Base-by-base conservation (phyloP, 2,888 invertebrate genomes). In the Macroteleia sp. region DNA sequence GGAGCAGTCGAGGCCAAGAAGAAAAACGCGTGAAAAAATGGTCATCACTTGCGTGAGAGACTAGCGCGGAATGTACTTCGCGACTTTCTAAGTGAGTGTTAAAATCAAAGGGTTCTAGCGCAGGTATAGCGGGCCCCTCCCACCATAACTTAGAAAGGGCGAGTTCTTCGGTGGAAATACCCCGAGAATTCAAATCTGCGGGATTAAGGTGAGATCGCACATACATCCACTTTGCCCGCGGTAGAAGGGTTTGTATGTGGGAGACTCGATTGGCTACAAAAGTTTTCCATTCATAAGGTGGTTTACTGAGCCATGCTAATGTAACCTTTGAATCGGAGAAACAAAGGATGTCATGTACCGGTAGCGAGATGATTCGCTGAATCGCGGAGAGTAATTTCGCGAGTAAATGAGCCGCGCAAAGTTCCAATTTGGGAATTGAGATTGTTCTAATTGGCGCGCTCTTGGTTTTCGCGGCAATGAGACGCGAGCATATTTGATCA, bases 151-250 rank as follows among this genome's bases (percentile, higher is more conserved):
- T n/a, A 12, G 14, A 25, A 2, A 34, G 2, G 8, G 1, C 1
- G 1, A 52, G 12, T 1, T 32, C 34, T 10, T 9, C 1, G n/a
- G 20, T 1, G 2, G 10, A n/a, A 1, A 52, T 32, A 3, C 34
- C 52, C 3, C 52, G 34, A 9, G 52, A 52, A 19, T 34, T 34
- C 2, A 52, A 12, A 20, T 34, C 52, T 1, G 32, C 50, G n/a
- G 50, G 50, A 32, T 32, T 50, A 1, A 30, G n/a, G 8, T 2
- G 3, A 1, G 50, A 30, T 1, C 1, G 2, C 3, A 50, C 50
- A 12, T 50, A 17, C 17, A 6, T 3, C 50, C 50, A 50, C 1
- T 9, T 14, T 3, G 19, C 19, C 1, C 20, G n/a, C 1, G n/a
- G 12, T 8, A 34, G 12, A 2, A 17, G 4, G 2, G 39, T 19